phyloP scores from a whole-genome alignment of 2,888 invertebrate species.

The Ormyrus labotus region DNA sequence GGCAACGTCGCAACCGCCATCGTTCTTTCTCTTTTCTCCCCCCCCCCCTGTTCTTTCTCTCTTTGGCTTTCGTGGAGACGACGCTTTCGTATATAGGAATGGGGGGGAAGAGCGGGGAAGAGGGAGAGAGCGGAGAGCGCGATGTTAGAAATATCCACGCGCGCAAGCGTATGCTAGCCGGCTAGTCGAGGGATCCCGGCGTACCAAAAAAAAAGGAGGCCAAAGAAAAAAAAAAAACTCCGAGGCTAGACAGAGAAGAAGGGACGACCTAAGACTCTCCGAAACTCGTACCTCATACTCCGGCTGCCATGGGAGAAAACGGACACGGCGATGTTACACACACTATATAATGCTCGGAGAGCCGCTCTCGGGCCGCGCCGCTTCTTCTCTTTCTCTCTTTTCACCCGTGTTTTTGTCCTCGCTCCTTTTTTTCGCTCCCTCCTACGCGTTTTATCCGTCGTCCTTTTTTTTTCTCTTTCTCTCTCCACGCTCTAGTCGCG shows the following conservation, averaged over 20 bases:
- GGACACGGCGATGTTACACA: slow-evolving; percentile 48
- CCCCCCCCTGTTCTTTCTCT: slow-evolving; percentile 26
- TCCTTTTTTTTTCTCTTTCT: slow-evolving; percentile 24
- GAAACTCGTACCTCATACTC: slow-evolving; percentile 12
- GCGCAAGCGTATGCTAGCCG: slow-evolving; percentile 63
- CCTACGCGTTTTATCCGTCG: slow-evolving; percentile 53
- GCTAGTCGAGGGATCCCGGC: slow-evolving; percentile 60
- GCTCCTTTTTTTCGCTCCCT: slow-evolving; percentile 47
- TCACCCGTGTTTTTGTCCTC: slow-evolving; percentile 52
- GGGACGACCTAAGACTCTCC: background rate
- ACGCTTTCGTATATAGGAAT: slow-evolving; percentile 4
- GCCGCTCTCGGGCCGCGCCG: slow-evolving; percentile 18
- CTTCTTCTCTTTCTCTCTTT: slow-evolving; percentile 34
- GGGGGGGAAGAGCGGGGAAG: background rate
- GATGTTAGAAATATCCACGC: slow-evolving; percentile 67
- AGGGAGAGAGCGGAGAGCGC: slow-evolving; percentile 40
- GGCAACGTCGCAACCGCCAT: slow-evolving; percentile 71
- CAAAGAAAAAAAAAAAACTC: slow-evolving; percentile 30
- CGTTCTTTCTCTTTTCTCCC: slow-evolving; percentile 54
- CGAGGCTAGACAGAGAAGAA: slow-evolving; percentile 13
- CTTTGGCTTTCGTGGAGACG: slow-evolving; percentile 12
- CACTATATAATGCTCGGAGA: slow-evolving; percentile 41
- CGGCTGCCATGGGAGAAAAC: slow-evolving; percentile 32
- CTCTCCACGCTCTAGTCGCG: slow-evolving; percentile 53
- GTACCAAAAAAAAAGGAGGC: slow-evolving; percentile 55